Evolutionary conservation across 2,113 vertebrate species (phyloP), one percentile per base, ranked within the genome.

Genomic region (Mustelus asterias): DNA sequence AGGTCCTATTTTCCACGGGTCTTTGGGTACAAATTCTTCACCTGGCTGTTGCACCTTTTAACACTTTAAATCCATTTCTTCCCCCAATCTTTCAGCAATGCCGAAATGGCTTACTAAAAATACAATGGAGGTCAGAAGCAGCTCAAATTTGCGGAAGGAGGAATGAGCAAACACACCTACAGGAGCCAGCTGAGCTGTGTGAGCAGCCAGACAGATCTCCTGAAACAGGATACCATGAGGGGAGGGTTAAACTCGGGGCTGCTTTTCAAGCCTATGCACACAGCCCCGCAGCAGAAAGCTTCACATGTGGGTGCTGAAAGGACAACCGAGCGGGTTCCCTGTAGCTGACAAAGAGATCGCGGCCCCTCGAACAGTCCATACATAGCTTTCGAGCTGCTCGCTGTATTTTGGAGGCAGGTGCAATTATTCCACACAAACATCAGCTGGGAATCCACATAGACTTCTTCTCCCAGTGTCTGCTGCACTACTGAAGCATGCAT

Each of bases 131-230:
- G 93, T 29, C 48, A 48, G 67, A 72, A 94, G 63, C n/a, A 37
- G 92, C 63, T 67, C 92, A 69, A 48, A 95, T 70, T 70, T 95
- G 93, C 93, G 93, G 93, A 95, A 95, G 93, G 29, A 70, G 67
- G 65, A 72, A 29, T 9, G 24, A 54, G 41, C 94, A 72, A 72
- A 72, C 94, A 76, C 94, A 95, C 94, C 41, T 72, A 3, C 94
- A 95, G 67, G 41, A 95, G 37, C 54, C 94, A 72, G 93, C 67
- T 93, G 33, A 65, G 29, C 60, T 14, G 93, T 48, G 67, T 58
- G 67, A 70, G 93, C 67, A 26, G 63, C 44, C 8, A 94, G 67
- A 24, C 93, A 70, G 67, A 95, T 26, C 93, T 72, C 48, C 67
- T 44, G 93, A 95, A 95, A 95, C 65, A 95, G 65, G 93, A 95